Evolutionary conservation across 2,797 vertebrate species (phyloP).

Genomic region (Typhlichthys eigenmanni): DNA sequence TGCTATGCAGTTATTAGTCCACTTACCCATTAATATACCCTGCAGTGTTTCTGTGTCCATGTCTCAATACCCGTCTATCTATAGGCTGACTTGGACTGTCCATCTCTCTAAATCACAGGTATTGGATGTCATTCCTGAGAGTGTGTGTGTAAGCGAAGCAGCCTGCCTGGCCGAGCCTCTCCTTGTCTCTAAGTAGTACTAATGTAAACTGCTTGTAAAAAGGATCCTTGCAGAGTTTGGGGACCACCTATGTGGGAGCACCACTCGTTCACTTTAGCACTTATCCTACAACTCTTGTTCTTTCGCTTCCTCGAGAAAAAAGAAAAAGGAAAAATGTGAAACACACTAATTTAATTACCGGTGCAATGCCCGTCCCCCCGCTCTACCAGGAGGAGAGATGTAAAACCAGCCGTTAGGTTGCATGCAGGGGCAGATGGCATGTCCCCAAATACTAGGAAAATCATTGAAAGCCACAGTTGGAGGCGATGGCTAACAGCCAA

Average conservation of each 20-base stretch:
- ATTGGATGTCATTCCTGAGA: conserved; percentile 38
- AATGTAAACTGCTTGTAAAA: conserved; percentile 72
- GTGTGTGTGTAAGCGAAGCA: conserved; percentile 37
- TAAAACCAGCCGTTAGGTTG: conserved; percentile 49
- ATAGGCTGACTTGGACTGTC: too few species aligned
- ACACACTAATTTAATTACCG: conserved; percentile 69
- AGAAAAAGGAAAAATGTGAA: too few species aligned
- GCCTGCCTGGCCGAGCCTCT: conserved; percentile 32
- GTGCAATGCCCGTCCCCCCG: conserved; percentile 50
- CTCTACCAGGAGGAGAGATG: conserved; percentile 41
- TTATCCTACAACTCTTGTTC: conserved; percentile 59
- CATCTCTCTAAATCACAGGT: conserved; percentile 18
- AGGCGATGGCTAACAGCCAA: conserved; percentile 6
- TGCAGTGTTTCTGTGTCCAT: conserved; percentile 29
- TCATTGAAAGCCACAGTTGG: conserved; percentile 13
- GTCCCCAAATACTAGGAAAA: conserved; percentile 23
- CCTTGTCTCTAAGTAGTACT: conserved; percentile 68
- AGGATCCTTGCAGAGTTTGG: conserved; percentile 62
- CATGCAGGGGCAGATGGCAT: conserved; percentile 24
- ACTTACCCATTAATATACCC: neutral
- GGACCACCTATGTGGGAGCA: conserved; percentile 71
- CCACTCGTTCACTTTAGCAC: conserved; percentile 63
- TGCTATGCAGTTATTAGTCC: conserved; percentile 11
- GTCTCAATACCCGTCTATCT: conserved; percentile 7
- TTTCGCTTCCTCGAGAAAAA: conserved; percentile 29